These are phyloP conservation scores for Sternotherus odoratus DNA, from an alignment of 2,797 vertebrate genomes.

Conservation along the genomic window DNA sequence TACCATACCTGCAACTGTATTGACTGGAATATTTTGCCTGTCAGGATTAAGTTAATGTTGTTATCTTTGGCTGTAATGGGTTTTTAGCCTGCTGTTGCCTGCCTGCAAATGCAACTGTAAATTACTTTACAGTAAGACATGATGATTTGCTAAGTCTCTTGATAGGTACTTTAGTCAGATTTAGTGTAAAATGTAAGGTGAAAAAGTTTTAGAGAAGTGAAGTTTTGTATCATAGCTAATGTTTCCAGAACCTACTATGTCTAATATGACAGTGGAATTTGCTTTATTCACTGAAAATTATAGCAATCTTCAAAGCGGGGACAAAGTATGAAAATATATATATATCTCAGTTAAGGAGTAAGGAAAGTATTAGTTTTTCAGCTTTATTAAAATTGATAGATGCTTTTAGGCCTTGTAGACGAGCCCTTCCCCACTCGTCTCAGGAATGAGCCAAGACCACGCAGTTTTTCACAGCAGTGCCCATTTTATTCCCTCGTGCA, in stretches of 20 bases:
- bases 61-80: conserved; percentile 84
- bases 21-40: conserved; percentile 79
- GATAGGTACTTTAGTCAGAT: conserved; percentile 81
- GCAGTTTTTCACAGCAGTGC: no score
- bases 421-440: no score
- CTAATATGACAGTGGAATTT: conserved; percentile 1
- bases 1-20: conserved; percentile 74
- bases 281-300: conserved; percentile 29
- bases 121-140: conserved; percentile 85
- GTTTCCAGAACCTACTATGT: conserved; percentile 38
- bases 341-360: background rate
- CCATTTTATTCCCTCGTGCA: no score
- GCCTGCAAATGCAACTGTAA: conserved; percentile 81
- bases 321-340: background rate
- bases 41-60: conserved; percentile 84
- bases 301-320: background rate
- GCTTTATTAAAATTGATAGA: background rate
- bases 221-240: conserved; percentile 1
- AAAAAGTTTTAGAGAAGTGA: conserved; percentile 58
- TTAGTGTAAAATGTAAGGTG: conserved; percentile 85
- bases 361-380: background rate
- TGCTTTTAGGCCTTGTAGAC: background rate
- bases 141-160: conserved; percentile 84
- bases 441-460: no score
- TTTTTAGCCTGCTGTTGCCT: conserved; percentile 79